These are phyloP conservation scores for Coremacera marginata DNA, from an alignment of 2,888 invertebrate species.

Conservation along the genomic window DNA sequence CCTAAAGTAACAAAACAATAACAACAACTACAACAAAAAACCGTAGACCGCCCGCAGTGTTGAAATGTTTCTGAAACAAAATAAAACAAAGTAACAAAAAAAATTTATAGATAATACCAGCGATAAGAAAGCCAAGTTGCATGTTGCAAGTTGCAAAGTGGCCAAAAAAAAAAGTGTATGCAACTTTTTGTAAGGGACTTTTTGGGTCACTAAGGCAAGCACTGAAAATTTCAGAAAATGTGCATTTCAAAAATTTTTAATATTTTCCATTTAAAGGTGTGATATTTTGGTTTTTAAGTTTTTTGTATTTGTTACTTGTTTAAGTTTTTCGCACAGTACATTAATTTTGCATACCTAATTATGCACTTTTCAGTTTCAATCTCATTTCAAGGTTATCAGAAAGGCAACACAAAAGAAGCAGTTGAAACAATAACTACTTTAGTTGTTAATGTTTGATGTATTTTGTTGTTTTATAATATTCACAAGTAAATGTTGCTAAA, in stretches of 20 bases:
- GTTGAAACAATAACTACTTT: background rate
- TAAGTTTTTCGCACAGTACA: background rate
- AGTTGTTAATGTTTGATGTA: too few relatives aligned
- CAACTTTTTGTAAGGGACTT: background rate
- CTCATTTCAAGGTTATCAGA: constrained; percentile 33
- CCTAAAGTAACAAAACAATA: background rate
- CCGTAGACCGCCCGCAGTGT: constrained; percentile 26
- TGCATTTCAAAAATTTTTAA: background rate
- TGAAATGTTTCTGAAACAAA: background rate
- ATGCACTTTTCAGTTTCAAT: constrained; percentile 28
- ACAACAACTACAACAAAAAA: background rate
- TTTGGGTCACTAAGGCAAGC: background rate
- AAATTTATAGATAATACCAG: background rate
- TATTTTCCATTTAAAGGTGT: background rate
- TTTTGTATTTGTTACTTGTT: background rate
- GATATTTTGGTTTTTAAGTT: background rate
- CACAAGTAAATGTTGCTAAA: too few relatives aligned
- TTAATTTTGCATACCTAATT: constrained; percentile 20
- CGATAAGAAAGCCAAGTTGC: background rate
- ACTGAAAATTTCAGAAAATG: constrained; percentile 5
- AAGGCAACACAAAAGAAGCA: background rate
- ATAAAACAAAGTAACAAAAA: constrained; percentile 15
- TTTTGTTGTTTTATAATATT: too few relatives aligned
- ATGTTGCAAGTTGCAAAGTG: background rate
- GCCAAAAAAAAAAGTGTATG: background rate